Evolutionary conservation across 2,113 vertebrate species (phyloP).

Genomic region (Pterophyllum scalare): DNA sequence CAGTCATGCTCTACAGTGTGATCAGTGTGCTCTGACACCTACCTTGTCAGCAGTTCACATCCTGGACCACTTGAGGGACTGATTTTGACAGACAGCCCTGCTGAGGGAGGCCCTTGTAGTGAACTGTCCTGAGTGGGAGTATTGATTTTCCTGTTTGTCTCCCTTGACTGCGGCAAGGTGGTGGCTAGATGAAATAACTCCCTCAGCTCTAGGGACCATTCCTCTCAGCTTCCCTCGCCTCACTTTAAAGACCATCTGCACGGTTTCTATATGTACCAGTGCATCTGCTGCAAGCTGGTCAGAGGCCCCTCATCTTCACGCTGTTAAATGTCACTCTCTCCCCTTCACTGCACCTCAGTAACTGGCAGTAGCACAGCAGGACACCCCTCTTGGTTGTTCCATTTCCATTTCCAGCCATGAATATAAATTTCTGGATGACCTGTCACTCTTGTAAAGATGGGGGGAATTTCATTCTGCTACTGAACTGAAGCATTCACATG

Average conservation of each 20-base stretch:
- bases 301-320: conserved; percentile 31
- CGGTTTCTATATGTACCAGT: conserved; percentile 31
- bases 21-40: conserved; percentile 74
- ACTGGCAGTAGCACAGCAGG: conserved; percentile 52
- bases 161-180: conserved; percentile 59
- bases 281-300: conserved; percentile 38
- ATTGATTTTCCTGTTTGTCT: conserved; percentile 80
- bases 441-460: conserved; percentile 47
- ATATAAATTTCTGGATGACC: conserved; percentile 66
- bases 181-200: conserved; percentile 64
- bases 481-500: conserved; percentile 45
- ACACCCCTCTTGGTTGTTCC: conserved; percentile 54
- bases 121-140: conserved; percentile 75
- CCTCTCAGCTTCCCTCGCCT: conserved; percentile 11
- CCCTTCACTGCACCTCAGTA: conserved; percentile 64
- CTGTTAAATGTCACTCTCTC: conserved; percentile 74
- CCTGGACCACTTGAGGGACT: conserved; percentile 58
- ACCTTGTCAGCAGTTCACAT: conserved; percentile 74
- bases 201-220: conserved; percentile 44
- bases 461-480: conserved; percentile 36
- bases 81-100: conserved; percentile 73
- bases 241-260: conserved; percentile 34
- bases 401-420: conserved; percentile 68
- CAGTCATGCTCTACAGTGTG: conserved; percentile 53
- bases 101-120: conserved; percentile 74